A percentile compares a stretch with the other conserved stretches of the same genome.
Conservation (phyloP, 2,888 invertebrate species). For the Dicranocentrus wangi region DNA sequence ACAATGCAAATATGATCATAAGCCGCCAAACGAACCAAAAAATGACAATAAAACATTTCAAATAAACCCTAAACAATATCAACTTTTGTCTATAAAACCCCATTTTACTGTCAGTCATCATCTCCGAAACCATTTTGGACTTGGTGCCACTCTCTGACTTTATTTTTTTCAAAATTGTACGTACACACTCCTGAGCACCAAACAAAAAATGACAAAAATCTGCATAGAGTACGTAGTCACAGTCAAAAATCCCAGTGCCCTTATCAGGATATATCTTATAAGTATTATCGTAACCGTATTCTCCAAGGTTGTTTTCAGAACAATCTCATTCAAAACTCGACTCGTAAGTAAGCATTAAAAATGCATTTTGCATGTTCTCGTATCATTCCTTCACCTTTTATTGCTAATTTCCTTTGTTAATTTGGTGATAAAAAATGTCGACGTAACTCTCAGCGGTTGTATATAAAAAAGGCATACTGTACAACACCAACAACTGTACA, state of each 20-base stretch:
- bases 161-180: not conserved
- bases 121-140: not conserved
- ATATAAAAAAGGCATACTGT: too few relatives aligned
- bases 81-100: not conserved
- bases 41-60: not conserved
- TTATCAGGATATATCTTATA: conserved; percentile 39
- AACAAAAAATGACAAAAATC: not conserved
- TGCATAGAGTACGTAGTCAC: not conserved
- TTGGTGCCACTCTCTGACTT: not conserved
- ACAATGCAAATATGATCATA: not conserved
- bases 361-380: conserved; percentile 15
- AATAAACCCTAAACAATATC: not conserved
- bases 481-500: too few relatives aligned
- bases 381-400: conserved; percentile 32
- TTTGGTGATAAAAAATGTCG: conserved; percentile 29
- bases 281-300: conserved; percentile 19
- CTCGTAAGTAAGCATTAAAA: conserved; percentile 12
- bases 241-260: conserved; percentile 14
- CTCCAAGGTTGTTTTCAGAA: not conserved
- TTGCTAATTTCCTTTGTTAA: conserved; percentile 43
- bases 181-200: not conserved
- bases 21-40: not conserved
- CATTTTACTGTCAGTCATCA: conserved; percentile 1
- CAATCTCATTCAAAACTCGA: conserved; percentile 29
- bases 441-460: too few relatives aligned